These are phyloP conservation scores for Burhinus bistriatus DNA, from an alignment of 2,113 vertebrate species.

Conservation along the genomic window DNA sequence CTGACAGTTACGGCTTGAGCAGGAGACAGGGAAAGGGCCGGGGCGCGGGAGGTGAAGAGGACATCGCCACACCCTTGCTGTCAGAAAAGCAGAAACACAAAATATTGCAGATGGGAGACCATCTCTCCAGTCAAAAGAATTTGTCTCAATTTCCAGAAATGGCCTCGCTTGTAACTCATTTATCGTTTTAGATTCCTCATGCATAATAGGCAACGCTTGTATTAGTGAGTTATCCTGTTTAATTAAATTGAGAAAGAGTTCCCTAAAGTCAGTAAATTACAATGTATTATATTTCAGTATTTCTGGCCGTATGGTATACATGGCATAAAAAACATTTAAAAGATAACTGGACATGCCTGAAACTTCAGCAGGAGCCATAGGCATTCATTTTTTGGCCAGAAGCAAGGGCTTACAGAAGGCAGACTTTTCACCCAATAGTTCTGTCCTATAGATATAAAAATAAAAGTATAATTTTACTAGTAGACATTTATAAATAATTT, in stretches of 20 bases:
- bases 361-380: not conserved
- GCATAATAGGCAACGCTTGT: not conserved
- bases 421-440: not conserved
- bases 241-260: not conserved
- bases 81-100: not conserved
- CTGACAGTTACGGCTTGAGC: too few relatives aligned
- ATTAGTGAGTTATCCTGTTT: not conserved
- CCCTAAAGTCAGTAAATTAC: not conserved
- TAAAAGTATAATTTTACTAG: not conserved
- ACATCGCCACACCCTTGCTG: not conserved
- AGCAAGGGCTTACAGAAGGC: not conserved
- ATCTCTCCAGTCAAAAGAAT: not conserved
- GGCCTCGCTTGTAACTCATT: not conserved
- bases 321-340: not conserved
- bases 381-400: not conserved
- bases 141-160: not conserved
- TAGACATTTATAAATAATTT: not conserved
- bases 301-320: not conserved
- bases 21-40: too few relatives aligned
- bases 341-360: not conserved
- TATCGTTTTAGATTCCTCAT: not conserved
- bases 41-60: too few relatives aligned
- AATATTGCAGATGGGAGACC: not conserved
- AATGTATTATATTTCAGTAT: not conserved
- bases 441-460: not conserved